Percentiles rank a stretch among this genome's conserved stretches.
phyloP scores from a whole-genome alignment of 2,113 vertebrate species.

The Ochotona curzoniae region DNA sequence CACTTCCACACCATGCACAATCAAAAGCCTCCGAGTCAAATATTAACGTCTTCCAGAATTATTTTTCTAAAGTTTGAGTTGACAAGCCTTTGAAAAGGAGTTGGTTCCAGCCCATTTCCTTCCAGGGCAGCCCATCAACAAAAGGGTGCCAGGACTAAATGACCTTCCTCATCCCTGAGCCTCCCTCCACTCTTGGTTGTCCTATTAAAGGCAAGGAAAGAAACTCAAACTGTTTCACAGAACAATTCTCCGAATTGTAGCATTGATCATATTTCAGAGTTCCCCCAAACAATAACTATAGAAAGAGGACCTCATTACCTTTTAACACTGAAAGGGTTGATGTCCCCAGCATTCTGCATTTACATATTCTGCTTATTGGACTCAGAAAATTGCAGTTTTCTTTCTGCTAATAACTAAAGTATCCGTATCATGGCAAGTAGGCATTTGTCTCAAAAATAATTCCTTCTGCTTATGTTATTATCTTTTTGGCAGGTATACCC shows the following conservation, averaged over 20 bases:
- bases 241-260: not conserved
- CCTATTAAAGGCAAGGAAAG: slow-evolving; percentile 20
- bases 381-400: slow-evolving; percentile 7
- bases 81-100: not conserved
- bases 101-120: not conserved
- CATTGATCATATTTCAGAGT: not conserved
- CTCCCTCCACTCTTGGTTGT: not conserved
- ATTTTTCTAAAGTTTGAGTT: slow-evolving; percentile 59
- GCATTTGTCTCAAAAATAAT: not conserved
- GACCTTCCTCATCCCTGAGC: not conserved
- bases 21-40: slow-evolving; percentile 62
- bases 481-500: not conserved
- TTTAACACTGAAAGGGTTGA: not conserved
- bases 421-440: not conserved
- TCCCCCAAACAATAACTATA: not conserved
- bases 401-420: not conserved
- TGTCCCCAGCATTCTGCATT: not conserved
- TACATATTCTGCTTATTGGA: slow-evolving; percentile 37
- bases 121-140: not conserved
- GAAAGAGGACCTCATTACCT: not conserved
- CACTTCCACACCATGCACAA: not conserved
- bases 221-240: not conserved
- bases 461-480: not conserved
- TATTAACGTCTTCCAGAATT: slow-evolving; percentile 34
- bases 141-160: not conserved